Percentiles rank a stretch among this genome's conserved stretches.
These are phyloP conservation scores for Alexandromys fortis DNA, from an alignment of 2,113 vertebrate species.

Conservation along the genomic window DNA sequence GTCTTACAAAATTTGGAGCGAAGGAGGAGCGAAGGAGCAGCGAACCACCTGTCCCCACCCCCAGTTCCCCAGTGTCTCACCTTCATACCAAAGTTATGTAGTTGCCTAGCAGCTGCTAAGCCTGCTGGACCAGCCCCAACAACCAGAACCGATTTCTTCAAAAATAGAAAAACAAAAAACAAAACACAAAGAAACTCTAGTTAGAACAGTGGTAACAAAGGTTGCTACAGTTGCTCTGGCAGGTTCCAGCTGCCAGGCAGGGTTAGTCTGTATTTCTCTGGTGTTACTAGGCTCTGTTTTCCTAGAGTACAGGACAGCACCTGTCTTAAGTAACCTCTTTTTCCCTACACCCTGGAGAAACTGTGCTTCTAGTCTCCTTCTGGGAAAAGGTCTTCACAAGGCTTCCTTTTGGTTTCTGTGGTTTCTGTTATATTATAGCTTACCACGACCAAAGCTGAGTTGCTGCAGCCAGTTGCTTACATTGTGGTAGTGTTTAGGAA, in stretches of 20 bases:
- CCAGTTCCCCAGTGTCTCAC: constrained; percentile 82
- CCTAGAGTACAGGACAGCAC: background rate
- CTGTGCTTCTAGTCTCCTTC: background rate
- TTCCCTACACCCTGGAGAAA: background rate
- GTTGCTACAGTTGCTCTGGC: background rate
- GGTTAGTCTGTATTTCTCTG: background rate
- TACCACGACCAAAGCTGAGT: fast-evolving
- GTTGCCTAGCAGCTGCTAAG: constrained; percentile 94
- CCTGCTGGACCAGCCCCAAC: constrained; percentile 96
- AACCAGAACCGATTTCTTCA: constrained; percentile 93
- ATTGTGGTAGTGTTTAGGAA: constrained; percentile 91
- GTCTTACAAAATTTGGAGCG: constrained; percentile 33
- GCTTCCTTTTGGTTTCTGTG: background rate
- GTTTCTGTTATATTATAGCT: background rate
- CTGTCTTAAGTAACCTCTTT: background rate
- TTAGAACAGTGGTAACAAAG: background rate
- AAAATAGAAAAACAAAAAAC: constrained; percentile 64
- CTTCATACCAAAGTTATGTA: constrained; percentile 97
- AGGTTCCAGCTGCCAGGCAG: background rate
- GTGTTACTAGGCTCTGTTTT: background rate
- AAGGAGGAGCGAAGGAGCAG: background rate
- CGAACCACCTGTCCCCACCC: constrained; percentile 25
- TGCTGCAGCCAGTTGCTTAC: constrained; percentile 83
- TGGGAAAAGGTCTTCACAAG: background rate
- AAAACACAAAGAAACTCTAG: background rate